Base-by-base conservation (phyloP, 2,888 invertebrate genomes). In the Erebia palarica region DNA sequence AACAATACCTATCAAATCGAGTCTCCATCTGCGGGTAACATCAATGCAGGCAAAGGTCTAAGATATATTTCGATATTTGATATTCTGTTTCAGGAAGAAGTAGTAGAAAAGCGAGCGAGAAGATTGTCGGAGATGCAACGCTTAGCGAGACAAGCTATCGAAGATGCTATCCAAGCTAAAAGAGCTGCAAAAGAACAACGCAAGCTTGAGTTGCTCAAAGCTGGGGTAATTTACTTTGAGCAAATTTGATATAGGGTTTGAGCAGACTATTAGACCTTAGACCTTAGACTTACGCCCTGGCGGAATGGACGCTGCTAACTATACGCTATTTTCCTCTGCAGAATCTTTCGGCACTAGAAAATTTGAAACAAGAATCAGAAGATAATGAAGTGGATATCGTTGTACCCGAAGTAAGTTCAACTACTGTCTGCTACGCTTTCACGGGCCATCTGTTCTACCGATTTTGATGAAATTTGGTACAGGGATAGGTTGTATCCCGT, bases 51-150 rank as follows among this genome's bases (percentile, higher is more conserved):
- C 27, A 27, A 27, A 27, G 27, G 27, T 27, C 44, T 44, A 44
- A 44, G 11, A 11, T 44, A 1, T 44, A 44, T 11, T 44, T 44
- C 1, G 9, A 11, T 11, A 44, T 44, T 44, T 44, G 3, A 44
- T 11, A n/a, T 9, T 5, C 11, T 13, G 13, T 65, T 44, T 13
- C 69, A 92, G 92, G 82, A 82, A 76, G 85, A 87, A 73, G 74
- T 76, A 3, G 74, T 77, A 61, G 79, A 82, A 18, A 83, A 80
- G 47, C 79, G 86, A 18, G 82, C 81, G 0, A 81, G 91, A 27
- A 82, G 86, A 0, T 70, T 86, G 3, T 87, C 90, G 0, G 92
- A 91, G 72, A 88, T 90, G 85, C 86, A 86, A 55, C 82, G 92
- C 1, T 59, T 93, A 16, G 90, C 91, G 1, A 79, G 79, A 1